phyloP scores from a whole-genome alignment of 2,888 invertebrate genomes.

The Caenorhabditis panamensis region DNA sequence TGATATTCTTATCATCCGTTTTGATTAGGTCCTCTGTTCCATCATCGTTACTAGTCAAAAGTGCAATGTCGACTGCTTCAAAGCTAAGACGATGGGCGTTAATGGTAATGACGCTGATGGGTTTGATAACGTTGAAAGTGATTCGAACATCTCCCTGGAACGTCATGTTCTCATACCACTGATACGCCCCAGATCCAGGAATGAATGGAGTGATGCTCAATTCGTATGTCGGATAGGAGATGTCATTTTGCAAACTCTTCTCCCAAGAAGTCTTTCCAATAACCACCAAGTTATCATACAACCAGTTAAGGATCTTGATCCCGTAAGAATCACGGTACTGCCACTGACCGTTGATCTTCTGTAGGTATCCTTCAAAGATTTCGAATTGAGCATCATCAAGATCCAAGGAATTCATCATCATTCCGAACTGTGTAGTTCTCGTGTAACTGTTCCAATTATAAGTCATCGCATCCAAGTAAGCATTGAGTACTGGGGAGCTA shows the following conservation, averaged over 20 bases:
- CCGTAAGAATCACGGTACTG: slow-evolving; percentile 6
- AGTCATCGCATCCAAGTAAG: slow-evolving; percentile 62
- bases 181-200: slow-evolving; percentile 42
- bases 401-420: slow-evolving; percentile 17
- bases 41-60: neutral
- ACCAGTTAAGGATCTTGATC: slow-evolving; percentile 42
- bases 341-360: too few relatives aligned
- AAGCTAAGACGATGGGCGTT: slow-evolving; percentile 58
- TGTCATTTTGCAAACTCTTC: slow-evolving; percentile 39
- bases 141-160: slow-evolving; percentile 55
- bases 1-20: too few relatives aligned
- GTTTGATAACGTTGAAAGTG: slow-evolving; percentile 18
- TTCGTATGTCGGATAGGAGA: slow-evolving; percentile 24
- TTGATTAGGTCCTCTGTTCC: neutral
- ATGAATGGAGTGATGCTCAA: slow-evolving; percentile 53
- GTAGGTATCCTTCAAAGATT: slow-evolving; percentile 28
- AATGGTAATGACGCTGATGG: slow-evolving; percentile 30
- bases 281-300: slow-evolving; percentile 62
- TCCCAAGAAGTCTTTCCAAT: slow-evolving; percentile 64
- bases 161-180: slow-evolving; percentile 55
- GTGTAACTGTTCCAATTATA: slow-evolving; percentile 50
- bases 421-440: slow-evolving; percentile 19
- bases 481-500: slow-evolving; percentile 27
- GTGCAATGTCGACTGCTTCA: slow-evolving; percentile 12
- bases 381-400: slow-evolving; percentile 17